These are phyloP conservation scores for Nemapogon koenigi DNA, from an alignment of 2,888 invertebrate genomes.

Conservation along the genomic window DNA sequence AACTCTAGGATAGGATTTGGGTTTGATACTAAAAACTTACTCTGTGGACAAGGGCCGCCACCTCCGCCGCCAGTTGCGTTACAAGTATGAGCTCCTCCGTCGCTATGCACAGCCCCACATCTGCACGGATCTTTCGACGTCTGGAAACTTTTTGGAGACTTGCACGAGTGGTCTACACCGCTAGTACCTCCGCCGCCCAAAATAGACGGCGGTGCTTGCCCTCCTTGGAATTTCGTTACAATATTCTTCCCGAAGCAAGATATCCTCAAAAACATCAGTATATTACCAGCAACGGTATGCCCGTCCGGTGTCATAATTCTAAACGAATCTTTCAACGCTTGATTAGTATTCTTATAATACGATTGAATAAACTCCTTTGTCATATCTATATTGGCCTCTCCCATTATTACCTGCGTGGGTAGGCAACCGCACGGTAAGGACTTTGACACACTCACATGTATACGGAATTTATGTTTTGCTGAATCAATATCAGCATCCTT, in stretches of 20 bases:
- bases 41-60: too few species aligned
- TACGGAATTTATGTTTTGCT: slow-evolving; percentile 60
- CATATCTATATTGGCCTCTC: slow-evolving; percentile 63
- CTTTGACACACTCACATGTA: slow-evolving; percentile 64
- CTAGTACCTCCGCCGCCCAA: slow-evolving; percentile 22
- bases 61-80: too few species aligned
- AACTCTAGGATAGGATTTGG: too few species aligned
- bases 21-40: too few species aligned
- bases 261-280: slow-evolving; percentile 67
- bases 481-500: slow-evolving; percentile 57
- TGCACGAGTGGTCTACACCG: slow-evolving; percentile 42
- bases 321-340: slow-evolving; percentile 68
- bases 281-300: slow-evolving; percentile 60
- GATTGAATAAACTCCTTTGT: slow-evolving; percentile 66
- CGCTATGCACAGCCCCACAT: slow-evolving; percentile 32
- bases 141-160: slow-evolving; percentile 35
- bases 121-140: slow-evolving; percentile 37
- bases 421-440: slow-evolving; percentile 67
- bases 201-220: slow-evolving; percentile 10
- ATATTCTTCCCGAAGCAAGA: slow-evolving; percentile 72
- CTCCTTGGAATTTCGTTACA: slow-evolving; percentile 69
- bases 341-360: slow-evolving; percentile 56
- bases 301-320: slow-evolving; percentile 56
- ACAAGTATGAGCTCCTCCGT: too few species aligned
- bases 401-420: slow-evolving; percentile 69